These are phyloP conservation scores for Rhamphomyia laevipes DNA, from an alignment of 2,888 invertebrate species.

Conservation along the genomic window DNA sequence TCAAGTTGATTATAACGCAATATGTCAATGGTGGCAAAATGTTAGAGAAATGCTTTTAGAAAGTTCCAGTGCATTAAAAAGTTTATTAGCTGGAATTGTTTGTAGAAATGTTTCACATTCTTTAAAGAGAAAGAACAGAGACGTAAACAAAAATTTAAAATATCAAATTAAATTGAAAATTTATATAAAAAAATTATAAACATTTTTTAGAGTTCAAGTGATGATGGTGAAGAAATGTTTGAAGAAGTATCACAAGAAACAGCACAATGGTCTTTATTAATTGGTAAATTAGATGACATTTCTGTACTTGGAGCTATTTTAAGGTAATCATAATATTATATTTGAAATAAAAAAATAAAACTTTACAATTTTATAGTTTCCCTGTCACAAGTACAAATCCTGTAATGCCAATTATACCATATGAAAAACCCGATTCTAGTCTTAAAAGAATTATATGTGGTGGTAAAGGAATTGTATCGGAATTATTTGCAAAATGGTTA, in stretches of 20 bases:
- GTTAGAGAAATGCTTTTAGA: conserved; percentile 61
- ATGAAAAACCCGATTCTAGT: conserved; percentile 48
- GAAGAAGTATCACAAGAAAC: conserved; percentile 75
- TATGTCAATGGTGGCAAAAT: conserved; percentile 73
- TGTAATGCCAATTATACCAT: conserved; percentile 43
- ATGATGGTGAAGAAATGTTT: conserved; percentile 54
- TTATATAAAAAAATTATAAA: background rate
- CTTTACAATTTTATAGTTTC: conserved; percentile 18
- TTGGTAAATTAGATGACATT: conserved; percentile 81
- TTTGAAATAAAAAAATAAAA: conserved; percentile 15
- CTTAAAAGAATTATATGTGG: conserved; percentile 51
- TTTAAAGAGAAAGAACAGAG: background rate
- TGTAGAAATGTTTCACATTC: conserved; percentile 59
- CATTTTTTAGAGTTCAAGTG: conserved; percentile 19
- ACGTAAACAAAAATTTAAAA: background rate
- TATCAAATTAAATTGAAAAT: too few relatives aligned
- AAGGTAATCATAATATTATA: conserved; percentile 54
- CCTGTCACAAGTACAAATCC: conserved; percentile 23
- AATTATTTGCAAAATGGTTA: conserved; percentile 79
- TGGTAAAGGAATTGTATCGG: conserved; percentile 75
- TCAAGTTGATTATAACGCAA: conserved; percentile 52
- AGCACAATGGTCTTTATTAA: conserved; percentile 75
- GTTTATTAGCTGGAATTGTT: conserved; percentile 70
- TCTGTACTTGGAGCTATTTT: conserved; percentile 53
- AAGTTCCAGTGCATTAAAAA: conserved; percentile 61